These are phyloP conservation scores for Prochilodus magdalenae DNA, from an alignment of 2,113 vertebrate genomes.

Conservation along the genomic window DNA sequence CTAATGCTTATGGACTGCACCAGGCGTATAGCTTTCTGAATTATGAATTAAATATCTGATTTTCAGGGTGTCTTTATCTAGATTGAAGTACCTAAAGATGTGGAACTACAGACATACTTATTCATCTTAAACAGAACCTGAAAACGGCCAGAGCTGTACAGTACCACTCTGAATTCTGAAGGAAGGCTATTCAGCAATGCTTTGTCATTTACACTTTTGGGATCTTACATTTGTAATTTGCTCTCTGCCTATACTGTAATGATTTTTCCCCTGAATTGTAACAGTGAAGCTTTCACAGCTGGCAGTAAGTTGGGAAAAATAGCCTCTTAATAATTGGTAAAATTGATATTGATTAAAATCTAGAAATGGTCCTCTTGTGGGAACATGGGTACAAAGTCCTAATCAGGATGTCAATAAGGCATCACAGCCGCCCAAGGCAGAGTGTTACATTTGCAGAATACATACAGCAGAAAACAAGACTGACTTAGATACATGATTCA, in stretches of 20 bases:
- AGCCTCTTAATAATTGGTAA: too few relatives aligned
- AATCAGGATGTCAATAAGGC: not conserved
- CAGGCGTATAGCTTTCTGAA: not conserved
- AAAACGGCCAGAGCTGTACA: not conserved
- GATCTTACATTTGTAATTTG: not conserved
- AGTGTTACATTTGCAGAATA: not conserved
- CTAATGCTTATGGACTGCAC: not conserved
- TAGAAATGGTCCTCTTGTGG: not conserved
- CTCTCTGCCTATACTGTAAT: too few relatives aligned
- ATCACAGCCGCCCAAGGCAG: not conserved
- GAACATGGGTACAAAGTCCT: not conserved
- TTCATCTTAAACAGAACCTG: not conserved
- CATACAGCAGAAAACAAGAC: too few relatives aligned
- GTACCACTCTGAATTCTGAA: not conserved
- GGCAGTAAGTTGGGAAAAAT: too few relatives aligned
- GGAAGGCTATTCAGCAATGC: not conserved
- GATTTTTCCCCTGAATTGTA: not conserved
- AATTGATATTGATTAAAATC: not conserved
- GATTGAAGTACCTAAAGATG: constrained; percentile 20
- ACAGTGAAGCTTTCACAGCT: too few relatives aligned
- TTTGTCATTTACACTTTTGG: too few relatives aligned
- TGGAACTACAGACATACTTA: not conserved
- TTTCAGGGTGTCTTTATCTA: not conserved
- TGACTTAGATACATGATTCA: not conserved
- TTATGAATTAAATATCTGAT: not conserved